Percentiles rank a stretch among this genome's conserved stretches.
Conservation (phyloP, 1,140 invertebrate genomes). For the Varroa destructor region DNA sequence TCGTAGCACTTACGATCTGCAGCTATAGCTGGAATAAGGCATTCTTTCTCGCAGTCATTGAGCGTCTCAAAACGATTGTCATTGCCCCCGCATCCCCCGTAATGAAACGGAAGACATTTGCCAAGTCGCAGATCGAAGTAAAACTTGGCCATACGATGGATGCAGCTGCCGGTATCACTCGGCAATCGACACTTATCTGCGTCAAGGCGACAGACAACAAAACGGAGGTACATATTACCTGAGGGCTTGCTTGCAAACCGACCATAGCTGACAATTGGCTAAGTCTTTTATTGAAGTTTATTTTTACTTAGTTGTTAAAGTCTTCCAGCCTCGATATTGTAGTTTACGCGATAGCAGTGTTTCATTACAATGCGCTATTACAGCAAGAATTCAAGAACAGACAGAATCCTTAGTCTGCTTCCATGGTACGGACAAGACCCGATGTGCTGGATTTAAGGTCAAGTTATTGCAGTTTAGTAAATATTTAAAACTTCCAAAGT, state of each 20-base stretch:
- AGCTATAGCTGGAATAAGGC: conserved; percentile 27
- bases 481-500: too few species aligned
- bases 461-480: too few species aligned
- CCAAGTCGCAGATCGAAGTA: conserved; percentile 36
- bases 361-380: too few species aligned
- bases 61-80: conserved; percentile 61
- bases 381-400: neutral
- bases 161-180: conserved; percentile 36
- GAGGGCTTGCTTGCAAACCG: too few species aligned
- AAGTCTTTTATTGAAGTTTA: too few species aligned
- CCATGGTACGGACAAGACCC: neutral
- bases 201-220: too few species aligned
- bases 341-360: too few species aligned
- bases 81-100: conserved; percentile 71
- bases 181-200: conserved; percentile 36
- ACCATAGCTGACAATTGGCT: too few species aligned
- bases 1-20: neutral
- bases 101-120: conserved; percentile 49
- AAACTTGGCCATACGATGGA: conserved; percentile 33
- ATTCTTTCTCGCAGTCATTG: conserved; percentile 48
- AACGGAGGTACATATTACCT: too few species aligned
- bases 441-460: too few species aligned
- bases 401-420: neutral
- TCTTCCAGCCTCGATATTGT: too few species aligned
- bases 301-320: too few species aligned